phyloP scores from a whole-genome alignment of 2,888 invertebrate genomes.

The Laspeyria flexula region DNA sequence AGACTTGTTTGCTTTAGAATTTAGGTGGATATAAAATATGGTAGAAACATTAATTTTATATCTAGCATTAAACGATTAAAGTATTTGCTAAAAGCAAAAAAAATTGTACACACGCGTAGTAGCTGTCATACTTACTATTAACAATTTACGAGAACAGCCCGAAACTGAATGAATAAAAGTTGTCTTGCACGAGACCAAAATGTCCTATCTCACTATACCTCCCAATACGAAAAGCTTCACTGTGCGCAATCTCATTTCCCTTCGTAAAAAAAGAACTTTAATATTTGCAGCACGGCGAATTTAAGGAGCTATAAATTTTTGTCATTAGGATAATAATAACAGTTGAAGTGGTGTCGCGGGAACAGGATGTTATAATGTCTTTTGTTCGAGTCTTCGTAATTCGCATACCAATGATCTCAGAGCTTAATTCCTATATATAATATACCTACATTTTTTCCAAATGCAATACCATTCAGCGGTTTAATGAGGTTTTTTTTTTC shows the following conservation, averaged over 20 bases:
- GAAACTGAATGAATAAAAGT: conserved; percentile 46
- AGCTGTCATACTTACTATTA: conserved; percentile 40
- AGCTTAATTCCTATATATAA: conserved; percentile 51
- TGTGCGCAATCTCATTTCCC: conserved; percentile 50
- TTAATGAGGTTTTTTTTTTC: conserved; percentile 62
- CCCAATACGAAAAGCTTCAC: conserved; percentile 49
- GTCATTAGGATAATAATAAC: conserved; percentile 85
- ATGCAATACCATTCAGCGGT: conserved; percentile 54
- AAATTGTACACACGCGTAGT: conserved; percentile 37
- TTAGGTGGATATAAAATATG: too few relatives aligned
- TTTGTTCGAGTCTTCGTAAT: conserved; percentile 77
- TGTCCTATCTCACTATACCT: conserved; percentile 49
- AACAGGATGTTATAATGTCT: conserved; percentile 84
- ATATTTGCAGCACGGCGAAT: conserved; percentile 81
- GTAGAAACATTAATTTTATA: too few relatives aligned
- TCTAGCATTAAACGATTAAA: too few relatives aligned
- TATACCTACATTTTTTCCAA: conserved; percentile 61
- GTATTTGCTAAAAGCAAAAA: too few relatives aligned
- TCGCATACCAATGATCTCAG: conserved; percentile 80
- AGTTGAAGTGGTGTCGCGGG: conserved; percentile 72
- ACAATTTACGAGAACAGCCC: conserved; percentile 40
- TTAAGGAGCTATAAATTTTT: conserved; percentile 84
- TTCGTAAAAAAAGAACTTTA: conserved; percentile 61
- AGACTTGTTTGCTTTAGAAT: not conserved
- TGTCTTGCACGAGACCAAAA: conserved; percentile 47